These are phyloP conservation scores for Toxotes lorentzi DNA, from an alignment of 2,797 vertebrate genomes.

Conservation along the genomic window DNA sequence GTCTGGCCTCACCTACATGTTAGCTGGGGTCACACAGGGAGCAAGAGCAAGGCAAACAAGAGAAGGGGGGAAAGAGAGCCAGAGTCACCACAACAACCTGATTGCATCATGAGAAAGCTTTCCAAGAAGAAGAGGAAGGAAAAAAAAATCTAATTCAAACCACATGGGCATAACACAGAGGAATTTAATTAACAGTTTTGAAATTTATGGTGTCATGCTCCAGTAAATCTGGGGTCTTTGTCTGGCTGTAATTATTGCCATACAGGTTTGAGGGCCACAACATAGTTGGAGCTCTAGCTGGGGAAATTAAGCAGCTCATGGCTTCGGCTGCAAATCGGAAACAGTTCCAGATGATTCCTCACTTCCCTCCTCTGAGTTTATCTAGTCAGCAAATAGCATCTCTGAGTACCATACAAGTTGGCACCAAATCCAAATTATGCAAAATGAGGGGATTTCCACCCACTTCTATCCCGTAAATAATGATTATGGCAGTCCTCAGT, in stretches of 20 bases:
- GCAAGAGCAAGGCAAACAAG: slow-evolving; percentile 41
- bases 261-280: slow-evolving; percentile 69
- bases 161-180: slow-evolving; percentile 79
- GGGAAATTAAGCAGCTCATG: slow-evolving; percentile 67
- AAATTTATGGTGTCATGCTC: slow-evolving; percentile 78
- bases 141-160: slow-evolving; percentile 67
- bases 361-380: slow-evolving; percentile 57
- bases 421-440: slow-evolving; percentile 47
- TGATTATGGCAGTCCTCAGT: slow-evolving; percentile 41
- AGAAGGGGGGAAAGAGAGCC: slow-evolving; percentile 7
- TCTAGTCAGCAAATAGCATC: slow-evolving; percentile 65
- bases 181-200: slow-evolving; percentile 81
- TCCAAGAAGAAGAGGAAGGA: slow-evolving; percentile 25
- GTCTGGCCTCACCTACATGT: slow-evolving; percentile 49
- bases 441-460: slow-evolving; percentile 61
- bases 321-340: slow-evolving; percentile 55
- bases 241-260: slow-evolving; percentile 77
- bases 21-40: slow-evolving; percentile 50
- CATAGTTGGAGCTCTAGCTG: slow-evolving; percentile 66
- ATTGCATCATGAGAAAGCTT: slow-evolving; percentile 71
- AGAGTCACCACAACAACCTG: slow-evolving; percentile 56
- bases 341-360: slow-evolving; percentile 71
- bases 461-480: slow-evolving; percentile 67
- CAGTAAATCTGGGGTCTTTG: slow-evolving; percentile 78
- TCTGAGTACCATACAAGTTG: slow-evolving; percentile 47